Percentiles rank a stretch among this genome's conserved stretches.
phyloP scores from a whole-genome alignment of 2,113 vertebrate species.

The Noturus placidus region DNA sequence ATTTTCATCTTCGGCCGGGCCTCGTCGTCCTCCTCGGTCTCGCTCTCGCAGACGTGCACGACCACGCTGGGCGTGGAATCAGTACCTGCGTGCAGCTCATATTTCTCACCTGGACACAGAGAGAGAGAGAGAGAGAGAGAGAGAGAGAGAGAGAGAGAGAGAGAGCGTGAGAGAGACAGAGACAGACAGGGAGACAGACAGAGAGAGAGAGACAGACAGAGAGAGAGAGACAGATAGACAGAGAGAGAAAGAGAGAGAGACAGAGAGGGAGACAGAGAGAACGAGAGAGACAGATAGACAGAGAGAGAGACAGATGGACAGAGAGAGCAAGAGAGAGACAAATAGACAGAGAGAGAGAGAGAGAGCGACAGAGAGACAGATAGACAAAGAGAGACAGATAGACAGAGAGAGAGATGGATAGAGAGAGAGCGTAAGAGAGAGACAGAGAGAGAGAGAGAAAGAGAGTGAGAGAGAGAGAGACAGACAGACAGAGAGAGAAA shows the following conservation, averaged over 20 bases:
- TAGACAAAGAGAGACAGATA: no score
- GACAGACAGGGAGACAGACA: neutral
- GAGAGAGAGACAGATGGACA: neutral
- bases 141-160: neutral
- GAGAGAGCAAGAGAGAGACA: neutral
- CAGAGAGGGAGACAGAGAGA: neutral
- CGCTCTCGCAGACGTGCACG: slow-evolving; percentile 94
- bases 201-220: neutral
- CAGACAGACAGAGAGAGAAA: neutral
- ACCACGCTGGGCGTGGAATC: slow-evolving; percentile 97
- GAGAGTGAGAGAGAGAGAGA: neutral
- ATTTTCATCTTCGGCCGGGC: slow-evolving; percentile 90
- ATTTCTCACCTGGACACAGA: slow-evolving; percentile 84
- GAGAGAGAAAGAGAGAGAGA: neutral
- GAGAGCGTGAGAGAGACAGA: neutral
- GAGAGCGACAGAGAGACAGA: neutral
- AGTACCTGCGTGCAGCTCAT: slow-evolving; percentile 93
- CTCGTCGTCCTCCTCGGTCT: slow-evolving; percentile 84
- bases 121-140: neutral
- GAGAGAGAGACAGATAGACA: no score
- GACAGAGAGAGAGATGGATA: neutral
- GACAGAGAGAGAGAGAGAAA: neutral
- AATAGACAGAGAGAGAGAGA: neutral
- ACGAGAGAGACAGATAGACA: neutral
- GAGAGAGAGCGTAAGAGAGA: neutral